Percentiles rank a stretch among this genome's conserved stretches.
phyloP scores from a whole-genome alignment of 2,113 vertebrate genomes.

The Urocolius indicus region DNA sequence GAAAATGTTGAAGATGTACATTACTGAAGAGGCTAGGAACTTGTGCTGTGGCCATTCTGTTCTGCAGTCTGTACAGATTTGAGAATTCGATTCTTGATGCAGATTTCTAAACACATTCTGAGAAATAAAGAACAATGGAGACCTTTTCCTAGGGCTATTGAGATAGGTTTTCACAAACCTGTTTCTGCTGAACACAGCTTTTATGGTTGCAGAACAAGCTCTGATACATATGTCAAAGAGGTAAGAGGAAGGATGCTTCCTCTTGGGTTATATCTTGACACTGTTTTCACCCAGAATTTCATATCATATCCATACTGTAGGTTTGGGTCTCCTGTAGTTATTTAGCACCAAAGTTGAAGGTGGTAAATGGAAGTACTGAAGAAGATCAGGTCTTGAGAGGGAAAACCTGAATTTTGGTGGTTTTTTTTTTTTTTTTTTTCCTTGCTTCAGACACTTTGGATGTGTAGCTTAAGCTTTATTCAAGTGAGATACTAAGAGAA shows the following conservation, averaged over 20 bases:
- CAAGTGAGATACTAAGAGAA: background rate
- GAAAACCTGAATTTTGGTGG: background rate
- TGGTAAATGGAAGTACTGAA: background rate
- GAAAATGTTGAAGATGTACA: background rate
- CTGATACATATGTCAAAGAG: conserved; percentile 24
- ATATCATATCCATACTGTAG: background rate
- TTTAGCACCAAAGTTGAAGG: background rate
- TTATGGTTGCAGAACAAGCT: conserved; percentile 35
- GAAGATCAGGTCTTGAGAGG: background rate
- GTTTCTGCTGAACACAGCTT: background rate
- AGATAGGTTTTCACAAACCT: background rate
- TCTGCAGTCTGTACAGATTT: background rate
- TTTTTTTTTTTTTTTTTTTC: background rate
- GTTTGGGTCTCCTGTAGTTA: background rate
- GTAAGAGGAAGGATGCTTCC: conserved; percentile 46
- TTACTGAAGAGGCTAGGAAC: background rate
- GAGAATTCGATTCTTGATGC: background rate
- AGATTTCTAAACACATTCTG: background rate
- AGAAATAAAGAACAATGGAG: background rate
- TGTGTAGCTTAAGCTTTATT: fast-evolving
- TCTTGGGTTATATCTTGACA: conserved; percentile 3
- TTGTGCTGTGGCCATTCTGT: background rate
- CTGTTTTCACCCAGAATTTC: background rate
- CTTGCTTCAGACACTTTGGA: background rate
- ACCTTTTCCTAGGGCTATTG: background rate